Evolutionary conservation across 2,113 vertebrate genomes (phyloP).

Genomic region (Bufo gargarizans): DNA sequence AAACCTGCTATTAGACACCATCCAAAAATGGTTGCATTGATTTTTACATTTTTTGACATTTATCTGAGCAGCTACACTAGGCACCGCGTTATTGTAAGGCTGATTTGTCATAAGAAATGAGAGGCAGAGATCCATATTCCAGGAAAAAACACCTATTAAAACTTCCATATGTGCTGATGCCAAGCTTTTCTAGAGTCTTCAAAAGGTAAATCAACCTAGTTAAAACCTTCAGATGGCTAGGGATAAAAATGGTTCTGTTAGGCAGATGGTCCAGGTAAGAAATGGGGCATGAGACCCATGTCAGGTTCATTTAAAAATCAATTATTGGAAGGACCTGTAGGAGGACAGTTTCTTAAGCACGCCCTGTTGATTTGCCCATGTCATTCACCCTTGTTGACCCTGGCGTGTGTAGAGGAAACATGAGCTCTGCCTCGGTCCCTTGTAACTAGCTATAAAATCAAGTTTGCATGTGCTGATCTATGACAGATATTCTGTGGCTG

Average conservation of each 20-base stretch:
- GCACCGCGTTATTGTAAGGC: not conserved
- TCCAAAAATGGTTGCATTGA: not conserved
- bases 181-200: not conserved
- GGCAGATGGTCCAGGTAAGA: not conserved
- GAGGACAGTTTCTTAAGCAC: slow-evolving; percentile 26
- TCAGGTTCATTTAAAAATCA: not conserved
- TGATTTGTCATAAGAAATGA: not conserved
- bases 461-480: slow-evolving; percentile 19
- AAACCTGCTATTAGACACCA: not conserved
- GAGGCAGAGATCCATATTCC: not conserved
- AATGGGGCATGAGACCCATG: not conserved
- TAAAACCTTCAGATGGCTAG: not conserved
- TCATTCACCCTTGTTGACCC: slow-evolving; percentile 43
- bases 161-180: not conserved
- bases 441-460: slow-evolving; percentile 28
- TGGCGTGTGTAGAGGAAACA: slow-evolving; percentile 39
- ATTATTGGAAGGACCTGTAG: slow-evolving; percentile 11
- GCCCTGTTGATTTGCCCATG: slow-evolving; percentile 24
- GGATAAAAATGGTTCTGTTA: not conserved
- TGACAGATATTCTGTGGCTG: not conserved
- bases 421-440: slow-evolving; percentile 30
- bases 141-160: not conserved
- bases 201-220: not conserved
- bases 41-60: not conserved
- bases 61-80: not conserved